phyloP scores from a whole-genome alignment of 2,113 vertebrate species.

The Myrmophylax atrothorax region DNA sequence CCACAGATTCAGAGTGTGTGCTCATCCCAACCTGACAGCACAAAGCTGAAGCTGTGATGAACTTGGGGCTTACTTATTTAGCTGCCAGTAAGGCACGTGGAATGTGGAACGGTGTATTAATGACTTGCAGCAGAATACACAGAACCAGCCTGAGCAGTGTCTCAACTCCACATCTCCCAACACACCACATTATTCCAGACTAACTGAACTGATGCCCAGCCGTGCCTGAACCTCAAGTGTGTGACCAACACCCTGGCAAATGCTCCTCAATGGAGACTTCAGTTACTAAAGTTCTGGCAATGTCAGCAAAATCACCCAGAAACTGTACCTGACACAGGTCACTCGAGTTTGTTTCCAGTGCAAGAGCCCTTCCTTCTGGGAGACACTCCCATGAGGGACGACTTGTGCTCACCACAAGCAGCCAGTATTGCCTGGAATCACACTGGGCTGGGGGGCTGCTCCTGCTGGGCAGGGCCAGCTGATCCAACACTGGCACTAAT shows the following conservation, averaged over 20 bases:
- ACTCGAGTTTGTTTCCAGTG: background rate
- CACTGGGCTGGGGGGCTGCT: background rate
- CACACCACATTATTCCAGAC: background rate
- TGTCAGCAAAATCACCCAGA: background rate
- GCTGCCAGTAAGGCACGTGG: accelerated
- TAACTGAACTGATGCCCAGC: background rate
- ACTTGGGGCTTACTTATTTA: background rate
- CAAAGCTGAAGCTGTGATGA: background rate
- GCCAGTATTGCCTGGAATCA: background rate
- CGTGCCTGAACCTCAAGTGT: background rate
- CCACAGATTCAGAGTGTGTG: accelerated
- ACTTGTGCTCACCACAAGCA: background rate
- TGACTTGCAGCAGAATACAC: background rate
- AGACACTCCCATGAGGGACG: background rate
- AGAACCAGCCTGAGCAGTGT: background rate
- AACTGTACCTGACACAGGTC: background rate
- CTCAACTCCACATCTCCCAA: background rate
- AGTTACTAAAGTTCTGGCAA: background rate
- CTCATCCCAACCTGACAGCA: background rate
- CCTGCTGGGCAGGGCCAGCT: background rate
- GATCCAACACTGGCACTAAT: background rate
- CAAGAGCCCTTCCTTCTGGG: background rate
- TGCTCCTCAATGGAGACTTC: background rate
- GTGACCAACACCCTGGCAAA: background rate
- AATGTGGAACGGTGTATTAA: background rate